phyloP scores from a whole-genome alignment of 2,797 vertebrate genomes.

The Pseudomugil tenellus region DNA sequence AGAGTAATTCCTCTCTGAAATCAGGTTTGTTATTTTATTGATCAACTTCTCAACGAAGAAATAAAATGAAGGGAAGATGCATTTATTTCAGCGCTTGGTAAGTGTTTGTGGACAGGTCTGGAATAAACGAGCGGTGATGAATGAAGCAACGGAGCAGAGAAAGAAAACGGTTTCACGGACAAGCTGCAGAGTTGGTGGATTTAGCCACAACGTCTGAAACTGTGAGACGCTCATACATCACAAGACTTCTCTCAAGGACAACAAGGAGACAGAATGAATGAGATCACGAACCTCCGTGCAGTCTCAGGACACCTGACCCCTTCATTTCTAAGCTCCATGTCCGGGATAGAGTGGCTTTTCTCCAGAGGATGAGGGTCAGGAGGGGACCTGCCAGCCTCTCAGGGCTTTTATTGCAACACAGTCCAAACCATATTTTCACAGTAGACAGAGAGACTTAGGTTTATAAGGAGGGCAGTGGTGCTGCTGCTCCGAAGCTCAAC shows the following conservation, averaged over 20 bases:
- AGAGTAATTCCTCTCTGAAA: neutral
- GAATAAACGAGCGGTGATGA: slow-evolving; percentile 11
- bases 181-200: slow-evolving; percentile 45
- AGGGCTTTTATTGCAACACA: slow-evolving; percentile 5
- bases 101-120: neutral
- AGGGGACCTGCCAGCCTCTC: slow-evolving; percentile 24
- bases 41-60: neutral
- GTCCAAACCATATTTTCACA: neutral
- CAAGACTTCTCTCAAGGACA: slow-evolving; percentile 70
- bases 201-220: slow-evolving; percentile 52
- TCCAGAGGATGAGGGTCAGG: slow-evolving; percentile 29
- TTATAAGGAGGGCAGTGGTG: neutral
- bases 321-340: neutral
- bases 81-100: neutral
- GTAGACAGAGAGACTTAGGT: neutral
- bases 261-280: slow-evolving; percentile 45
- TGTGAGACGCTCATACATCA: slow-evolving; percentile 67
- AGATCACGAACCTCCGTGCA: slow-evolving; percentile 38
- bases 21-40: neutral
- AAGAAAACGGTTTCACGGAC: slow-evolving; percentile 31
- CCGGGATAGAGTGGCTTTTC: slow-evolving; percentile 28
- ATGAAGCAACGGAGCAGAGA: slow-evolving; percentile 31
- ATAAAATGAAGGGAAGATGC: neutral
- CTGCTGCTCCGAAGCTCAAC: neutral
- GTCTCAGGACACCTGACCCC: slow-evolving; percentile 48